Evolutionary conservation across 53 echinoderm and acorn worm species (phyloP), one percentile per base, ranked within the genome.

Genomic region (Zoroaster sp.): DNA sequence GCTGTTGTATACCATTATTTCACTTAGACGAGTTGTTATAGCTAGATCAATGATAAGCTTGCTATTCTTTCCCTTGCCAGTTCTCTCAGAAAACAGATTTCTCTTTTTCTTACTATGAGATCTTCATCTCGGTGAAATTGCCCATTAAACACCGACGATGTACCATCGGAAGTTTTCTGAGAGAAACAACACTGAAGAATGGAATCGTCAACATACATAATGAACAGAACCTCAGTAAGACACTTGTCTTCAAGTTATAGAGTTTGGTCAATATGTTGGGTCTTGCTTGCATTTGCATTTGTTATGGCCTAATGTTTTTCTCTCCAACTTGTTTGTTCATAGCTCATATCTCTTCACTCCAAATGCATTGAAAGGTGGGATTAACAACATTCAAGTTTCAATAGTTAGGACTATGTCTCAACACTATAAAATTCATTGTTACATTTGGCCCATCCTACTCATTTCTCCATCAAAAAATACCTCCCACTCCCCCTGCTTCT

Each of bases 281-380:
- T n/a, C n/a, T n/a, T n/a, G n/a, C n/a, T n/a, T n/a, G n/a, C n/a
- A n/a, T n/a, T n/a, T n/a, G n/a, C n/a, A n/a, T n/a, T n/a, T n/a
- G n/a, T n/a, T n/a, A n/a, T n/a, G n/a, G n/a, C n/a, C n/a, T n/a
- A n/a, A n/a, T n/a, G n/a, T n/a, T n/a, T n/a, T n/a, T n/a, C n/a
- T n/a, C n/a, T 28, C 63, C 28, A 28, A 28, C 63, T 59, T 53
- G 7, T 78, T 78, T 78, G 78, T 78, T 78, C 78, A 78, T 78
- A 54, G 78, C 78, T 78, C 78, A 54, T 78, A 51, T 4, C 40
- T 78, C 8, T 59, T 1, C 28, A 25, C 23, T 59, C 63, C 63
- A 59, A 59, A 10, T 59, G 63, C 63, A 59, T 59, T 59, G 63
- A 11, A 59, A 59, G 63, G 63, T 59, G 63, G 63, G 63, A 59